phyloP scores from a whole-genome alignment of 2,797 vertebrate genomes.

The Macropodus opercularis region DNA sequence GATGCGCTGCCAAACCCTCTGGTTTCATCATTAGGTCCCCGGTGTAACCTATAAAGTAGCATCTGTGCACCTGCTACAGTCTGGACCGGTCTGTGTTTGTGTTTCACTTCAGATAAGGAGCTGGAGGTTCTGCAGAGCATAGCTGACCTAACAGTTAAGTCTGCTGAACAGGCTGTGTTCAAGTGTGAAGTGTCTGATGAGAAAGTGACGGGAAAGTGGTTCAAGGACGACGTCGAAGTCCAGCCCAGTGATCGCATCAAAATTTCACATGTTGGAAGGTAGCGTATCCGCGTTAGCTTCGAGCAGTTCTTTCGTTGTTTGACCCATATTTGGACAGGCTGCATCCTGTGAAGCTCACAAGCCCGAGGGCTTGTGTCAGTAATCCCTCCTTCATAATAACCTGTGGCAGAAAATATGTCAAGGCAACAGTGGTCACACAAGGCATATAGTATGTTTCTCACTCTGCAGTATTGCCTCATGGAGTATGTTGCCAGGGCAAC shows the following conservation, averaged over 20 bases:
- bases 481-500: constrained; percentile 68
- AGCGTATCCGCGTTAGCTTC: constrained; percentile 29
- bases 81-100: background rate
- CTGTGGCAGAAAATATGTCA: constrained; percentile 37
- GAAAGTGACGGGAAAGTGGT: constrained; percentile 92
- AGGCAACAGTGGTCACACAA: constrained; percentile 62
- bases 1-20: too few relatives aligned
- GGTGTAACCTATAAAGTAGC: background rate
- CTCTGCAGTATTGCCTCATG: constrained; percentile 38
- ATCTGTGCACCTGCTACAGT: rapidly evolving
- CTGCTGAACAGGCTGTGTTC: constrained; percentile 89
- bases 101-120: constrained; percentile 84
- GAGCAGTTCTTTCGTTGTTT: too few relatives aligned
- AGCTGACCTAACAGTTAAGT: constrained; percentile 89
- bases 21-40: too few relatives aligned
- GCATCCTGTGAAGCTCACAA: constrained; percentile 47
- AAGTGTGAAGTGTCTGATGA: constrained; percentile 95
- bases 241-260: constrained; percentile 85
- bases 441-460: constrained; percentile 53
- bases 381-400: constrained; percentile 60
- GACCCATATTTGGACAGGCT: constrained; percentile 59
- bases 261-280: constrained; percentile 90
- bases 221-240: constrained; percentile 89
- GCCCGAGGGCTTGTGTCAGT: constrained; percentile 46
- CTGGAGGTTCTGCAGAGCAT: constrained; percentile 90